phyloP scores from a whole-genome alignment of 2,113 vertebrate genomes.

The Phodopus roborovskii region DNA sequence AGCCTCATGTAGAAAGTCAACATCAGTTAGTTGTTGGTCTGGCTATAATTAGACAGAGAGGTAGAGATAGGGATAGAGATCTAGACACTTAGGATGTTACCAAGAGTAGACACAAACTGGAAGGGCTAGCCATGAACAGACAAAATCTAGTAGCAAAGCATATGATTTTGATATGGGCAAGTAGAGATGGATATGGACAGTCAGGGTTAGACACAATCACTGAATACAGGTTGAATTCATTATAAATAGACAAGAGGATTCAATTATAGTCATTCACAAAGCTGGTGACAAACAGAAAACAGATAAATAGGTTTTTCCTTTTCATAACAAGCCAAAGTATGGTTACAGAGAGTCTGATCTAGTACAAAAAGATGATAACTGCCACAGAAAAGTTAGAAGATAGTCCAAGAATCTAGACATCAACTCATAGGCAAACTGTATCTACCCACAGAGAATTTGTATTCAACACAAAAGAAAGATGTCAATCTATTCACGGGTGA shows the following conservation, averaged over 20 bases:
- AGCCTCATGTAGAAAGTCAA: background rate
- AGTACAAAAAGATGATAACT: background rate
- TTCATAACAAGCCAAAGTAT: background rate
- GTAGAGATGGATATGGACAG: background rate
- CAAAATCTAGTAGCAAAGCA: background rate
- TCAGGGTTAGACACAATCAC: background rate
- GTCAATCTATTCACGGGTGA: background rate
- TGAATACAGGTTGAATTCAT: background rate
- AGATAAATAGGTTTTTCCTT: background rate
- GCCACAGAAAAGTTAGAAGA: background rate
- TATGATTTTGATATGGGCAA: background rate
- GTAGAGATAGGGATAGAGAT: background rate
- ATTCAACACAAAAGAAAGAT: background rate
- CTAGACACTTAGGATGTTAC: background rate
- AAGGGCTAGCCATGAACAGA: background rate
- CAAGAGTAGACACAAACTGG: background rate
- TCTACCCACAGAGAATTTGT: background rate
- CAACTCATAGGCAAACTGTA: background rate
- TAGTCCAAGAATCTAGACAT: background rate
- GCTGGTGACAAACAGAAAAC: background rate
- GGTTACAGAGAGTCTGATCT: background rate
- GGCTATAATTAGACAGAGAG: background rate
- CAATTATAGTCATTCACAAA: background rate
- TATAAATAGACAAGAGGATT: background rate
- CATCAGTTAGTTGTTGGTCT: background rate